Evolutionary conservation across 2,113 vertebrate species (phyloP).

Genomic region (Mustela nigripes): DNA sequence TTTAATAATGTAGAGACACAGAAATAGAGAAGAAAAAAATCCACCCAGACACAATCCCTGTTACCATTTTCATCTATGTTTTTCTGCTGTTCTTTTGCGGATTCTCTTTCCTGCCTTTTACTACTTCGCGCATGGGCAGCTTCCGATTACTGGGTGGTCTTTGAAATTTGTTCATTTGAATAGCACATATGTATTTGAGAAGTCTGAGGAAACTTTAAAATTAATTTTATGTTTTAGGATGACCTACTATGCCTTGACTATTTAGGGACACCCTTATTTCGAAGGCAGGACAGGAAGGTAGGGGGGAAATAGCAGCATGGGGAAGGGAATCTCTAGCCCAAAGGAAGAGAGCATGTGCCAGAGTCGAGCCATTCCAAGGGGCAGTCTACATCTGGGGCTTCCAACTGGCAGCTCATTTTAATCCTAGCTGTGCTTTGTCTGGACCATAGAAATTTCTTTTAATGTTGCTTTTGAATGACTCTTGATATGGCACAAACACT

Average conservation of each 20-base stretch:
- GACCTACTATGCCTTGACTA: not conserved
- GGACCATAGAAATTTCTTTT: not conserved
- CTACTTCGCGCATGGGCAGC: not conserved
- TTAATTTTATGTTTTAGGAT: not conserved
- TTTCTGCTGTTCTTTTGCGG: not conserved
- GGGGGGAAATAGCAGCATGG: not conserved
- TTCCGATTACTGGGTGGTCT: not conserved
- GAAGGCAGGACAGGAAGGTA: not conserved
- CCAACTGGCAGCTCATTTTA: not conserved
- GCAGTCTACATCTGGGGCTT: not conserved
- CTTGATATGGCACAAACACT: not conserved
- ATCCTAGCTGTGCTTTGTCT: not conserved
- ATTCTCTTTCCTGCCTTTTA: not conserved
- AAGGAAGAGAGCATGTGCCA: not conserved
- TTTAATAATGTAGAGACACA: not conserved
- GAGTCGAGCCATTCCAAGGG: not conserved
- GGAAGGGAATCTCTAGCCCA: not conserved
- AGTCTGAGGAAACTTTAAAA: not conserved
- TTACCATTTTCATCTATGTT: not conserved
- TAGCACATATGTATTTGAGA: not conserved
- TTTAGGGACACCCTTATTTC: not conserved
- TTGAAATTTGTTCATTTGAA: slow-evolving; percentile 10
- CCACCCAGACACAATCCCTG: not conserved
- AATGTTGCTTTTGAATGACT: not conserved
- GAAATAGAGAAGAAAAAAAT: not conserved